Conservation (phyloP, 2,113 vertebrate genomes). For the Channa maculata region DNA sequence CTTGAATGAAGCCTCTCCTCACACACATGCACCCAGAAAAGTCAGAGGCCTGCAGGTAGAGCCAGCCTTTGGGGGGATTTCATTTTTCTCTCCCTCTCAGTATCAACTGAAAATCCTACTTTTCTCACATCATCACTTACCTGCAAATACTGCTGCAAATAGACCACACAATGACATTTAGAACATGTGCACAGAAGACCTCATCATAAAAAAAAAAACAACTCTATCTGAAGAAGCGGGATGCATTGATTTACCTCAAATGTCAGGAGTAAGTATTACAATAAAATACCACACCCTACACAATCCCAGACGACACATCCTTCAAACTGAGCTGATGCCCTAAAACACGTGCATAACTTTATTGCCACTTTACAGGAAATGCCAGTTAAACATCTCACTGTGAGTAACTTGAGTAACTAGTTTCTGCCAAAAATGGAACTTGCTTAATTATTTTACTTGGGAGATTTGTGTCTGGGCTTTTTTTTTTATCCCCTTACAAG, state of each 20-base stretch:
- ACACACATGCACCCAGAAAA: background rate
- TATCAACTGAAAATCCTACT: slow-evolving; percentile 37
- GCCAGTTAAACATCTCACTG: too few species aligned
- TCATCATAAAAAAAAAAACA: slow-evolving; percentile 33
- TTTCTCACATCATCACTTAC: slow-evolving; percentile 41
- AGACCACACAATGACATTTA: slow-evolving; percentile 65
- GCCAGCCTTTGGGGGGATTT: background rate
- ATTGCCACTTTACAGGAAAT: too few species aligned
- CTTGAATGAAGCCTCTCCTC: slow-evolving; percentile 35
- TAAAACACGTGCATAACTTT: background rate
- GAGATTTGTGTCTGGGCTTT: too few species aligned
- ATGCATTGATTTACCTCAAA: slow-evolving; percentile 69
- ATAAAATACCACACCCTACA: slow-evolving; percentile 35
- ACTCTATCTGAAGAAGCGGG: slow-evolving; percentile 27
- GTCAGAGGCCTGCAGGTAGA: slow-evolving; percentile 36
- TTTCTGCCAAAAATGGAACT: too few species aligned
- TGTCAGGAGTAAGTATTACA: slow-evolving; percentile 59
- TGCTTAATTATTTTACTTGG: too few species aligned
- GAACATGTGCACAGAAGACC: slow-evolving; percentile 40
- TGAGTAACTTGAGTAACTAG: too few species aligned
- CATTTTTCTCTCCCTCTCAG: background rate
- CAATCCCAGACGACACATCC: slow-evolving; percentile 30
- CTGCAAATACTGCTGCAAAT: slow-evolving; percentile 26
- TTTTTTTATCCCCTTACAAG: too few species aligned
- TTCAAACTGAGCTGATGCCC: slow-evolving; percentile 22